phyloP scores from a whole-genome alignment of 2,797 vertebrate species.

The Perodicticus potto region DNA sequence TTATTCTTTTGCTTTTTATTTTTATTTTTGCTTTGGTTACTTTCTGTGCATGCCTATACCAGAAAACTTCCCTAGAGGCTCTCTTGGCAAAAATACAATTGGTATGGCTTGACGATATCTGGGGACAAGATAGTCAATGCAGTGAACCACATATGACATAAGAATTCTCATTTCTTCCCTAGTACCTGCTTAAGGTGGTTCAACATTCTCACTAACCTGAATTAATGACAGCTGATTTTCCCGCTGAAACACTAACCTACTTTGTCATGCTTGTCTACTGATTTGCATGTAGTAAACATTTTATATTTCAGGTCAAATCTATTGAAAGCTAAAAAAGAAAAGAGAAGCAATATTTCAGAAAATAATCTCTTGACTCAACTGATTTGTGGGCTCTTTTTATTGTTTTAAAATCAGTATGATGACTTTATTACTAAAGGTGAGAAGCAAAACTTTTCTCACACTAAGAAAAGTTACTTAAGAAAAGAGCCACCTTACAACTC shows the following conservation, averaged over 20 bases:
- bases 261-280: conserved; percentile 24
- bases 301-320: conserved; percentile 47
- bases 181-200: neutral
- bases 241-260: neutral
- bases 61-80: neutral
- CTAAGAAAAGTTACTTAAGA: neutral
- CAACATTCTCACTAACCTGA: conserved; percentile 14
- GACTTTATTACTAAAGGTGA: neutral
- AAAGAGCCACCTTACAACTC: neutral
- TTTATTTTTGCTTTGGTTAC: neutral
- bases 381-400: neutral
- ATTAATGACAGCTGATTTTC: conserved; percentile 16
- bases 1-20: neutral
- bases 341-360: conserved; percentile 15
- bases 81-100: conserved; percentile 41
- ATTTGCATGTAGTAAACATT: conserved; percentile 13
- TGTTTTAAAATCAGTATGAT: conserved; percentile 14
- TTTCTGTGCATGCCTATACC: neutral
- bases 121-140: neutral
- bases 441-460: conserved; percentile 35
- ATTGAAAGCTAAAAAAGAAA: conserved; percentile 34
- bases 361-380: conserved; percentile 22
- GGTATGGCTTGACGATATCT: neutral
- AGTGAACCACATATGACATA: neutral
- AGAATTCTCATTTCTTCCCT: conserved; percentile 20